Base-by-base conservation (phyloP, 2,113 vertebrate species). In the Prunella fulvescens region DNA sequence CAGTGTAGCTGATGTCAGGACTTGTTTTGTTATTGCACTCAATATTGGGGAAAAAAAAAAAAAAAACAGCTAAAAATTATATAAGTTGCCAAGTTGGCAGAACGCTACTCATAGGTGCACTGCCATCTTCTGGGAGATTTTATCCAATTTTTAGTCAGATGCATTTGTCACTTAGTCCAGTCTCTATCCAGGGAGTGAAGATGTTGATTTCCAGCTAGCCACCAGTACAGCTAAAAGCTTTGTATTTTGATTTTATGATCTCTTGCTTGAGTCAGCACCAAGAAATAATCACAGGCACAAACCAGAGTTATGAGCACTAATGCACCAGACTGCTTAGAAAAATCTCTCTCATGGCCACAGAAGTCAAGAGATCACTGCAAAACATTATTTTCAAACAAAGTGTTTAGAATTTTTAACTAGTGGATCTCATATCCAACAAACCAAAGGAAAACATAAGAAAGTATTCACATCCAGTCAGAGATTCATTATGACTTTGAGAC, bases 71-170 rank as follows among this genome's bases (percentile, higher is more conserved):
- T 72, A 76, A 10, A 69, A 81, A 82, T 44, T 0, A 23, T 7
- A 19, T 2, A 50, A 56, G 2, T 64, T 88, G 33, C 18, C 84
- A 81, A 74, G 24, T 15, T 82, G 90, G 29, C 40, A 86, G 64
- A 93, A 86, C 44, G 71, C 22, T 88, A 48, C 25, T 73, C 44
- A 78, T 35, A 86, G 25, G 92, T 90, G 76, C 79, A 94, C 76
- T 96, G 94, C 92, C 95, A 95, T 87, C 88, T 96, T 96, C 93
- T 91, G 90, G 93, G 82, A 82, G 51, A 93, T 86, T 37, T 56
- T 60, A 57, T 71, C 47, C 37, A 58, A 20, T 26, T 94, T 86
- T 82, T 33, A 86, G 42, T 62, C n/a, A 64, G 44, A 60, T 51
- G 35, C 76, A 58, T 86, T 83, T 72, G 35, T 50, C 74, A 72